Conservation (phyloP, 2,797 vertebrate species). For the Crax fasciolata region DNA sequence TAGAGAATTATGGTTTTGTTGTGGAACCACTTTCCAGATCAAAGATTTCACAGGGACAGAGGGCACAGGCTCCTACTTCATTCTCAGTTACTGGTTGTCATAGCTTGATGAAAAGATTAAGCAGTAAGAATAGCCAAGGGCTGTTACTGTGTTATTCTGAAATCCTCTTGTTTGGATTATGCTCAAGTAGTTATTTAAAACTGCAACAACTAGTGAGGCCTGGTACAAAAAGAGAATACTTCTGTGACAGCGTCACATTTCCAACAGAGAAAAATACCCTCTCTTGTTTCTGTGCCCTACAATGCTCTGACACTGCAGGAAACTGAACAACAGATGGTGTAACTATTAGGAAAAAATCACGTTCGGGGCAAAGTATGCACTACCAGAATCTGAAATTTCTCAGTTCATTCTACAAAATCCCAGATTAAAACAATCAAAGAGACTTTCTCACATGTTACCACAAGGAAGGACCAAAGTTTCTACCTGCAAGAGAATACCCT, state of each 20-base stretch:
- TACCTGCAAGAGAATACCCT: background rate
- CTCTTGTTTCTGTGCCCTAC: background rate
- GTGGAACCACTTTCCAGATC: background rate
- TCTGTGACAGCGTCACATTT: background rate
- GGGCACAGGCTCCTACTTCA: background rate
- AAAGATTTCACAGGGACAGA: slow-evolving; percentile 4
- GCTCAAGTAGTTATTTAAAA: background rate
- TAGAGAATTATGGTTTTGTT: slow-evolving; percentile 20
- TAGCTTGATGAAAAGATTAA: slow-evolving; percentile 26
- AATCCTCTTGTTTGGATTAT: background rate
- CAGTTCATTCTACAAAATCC: background rate
- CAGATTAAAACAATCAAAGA: background rate
- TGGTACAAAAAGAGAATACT: background rate
- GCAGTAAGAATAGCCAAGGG: background rate
- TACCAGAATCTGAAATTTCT: background rate
- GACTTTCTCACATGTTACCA: background rate
- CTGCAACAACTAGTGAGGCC: background rate
- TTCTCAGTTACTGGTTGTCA: slow-evolving; percentile 4
- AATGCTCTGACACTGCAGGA: background rate
- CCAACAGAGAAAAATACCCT: background rate
- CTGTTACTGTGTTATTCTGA: background rate
- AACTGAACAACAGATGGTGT: background rate
- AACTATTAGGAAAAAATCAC: background rate
- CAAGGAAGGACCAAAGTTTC: background rate
- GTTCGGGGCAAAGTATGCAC: background rate